Conservation (phyloP, 2,888 invertebrate species). For the Ormyrus pomaceus region DNA sequence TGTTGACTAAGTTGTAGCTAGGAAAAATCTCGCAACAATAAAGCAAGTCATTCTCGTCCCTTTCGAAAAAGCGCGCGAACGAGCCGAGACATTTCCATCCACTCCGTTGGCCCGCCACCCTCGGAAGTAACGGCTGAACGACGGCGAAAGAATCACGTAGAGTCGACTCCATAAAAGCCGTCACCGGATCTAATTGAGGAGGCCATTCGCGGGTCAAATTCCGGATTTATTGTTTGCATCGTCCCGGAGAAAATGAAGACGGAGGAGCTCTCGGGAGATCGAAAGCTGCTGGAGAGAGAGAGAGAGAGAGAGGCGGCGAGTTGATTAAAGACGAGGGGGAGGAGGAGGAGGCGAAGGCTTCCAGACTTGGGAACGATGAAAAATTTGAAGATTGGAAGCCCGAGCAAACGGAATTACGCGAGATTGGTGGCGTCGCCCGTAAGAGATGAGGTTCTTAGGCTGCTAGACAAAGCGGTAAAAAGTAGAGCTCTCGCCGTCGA, state of each 20-base stretch:
- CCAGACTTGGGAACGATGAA: conserved; percentile 11
- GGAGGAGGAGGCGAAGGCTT: neutral
- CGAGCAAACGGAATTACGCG: neutral
- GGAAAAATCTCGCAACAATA: too few relatives aligned
- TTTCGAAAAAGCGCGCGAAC: too few relatives aligned
- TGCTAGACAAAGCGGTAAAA: neutral
- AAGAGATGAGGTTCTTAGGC: conserved; percentile 4
- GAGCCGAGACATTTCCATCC: too few relatives aligned
- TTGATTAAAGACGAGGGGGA: conserved; percentile 17
- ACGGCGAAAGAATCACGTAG: conserved; percentile 43
- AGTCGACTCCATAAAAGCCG: conserved; percentile 35
- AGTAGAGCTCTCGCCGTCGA: neutral
- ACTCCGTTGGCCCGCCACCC: neutral
- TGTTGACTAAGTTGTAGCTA: too few relatives aligned
- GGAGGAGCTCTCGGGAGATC: conserved; percentile 22
- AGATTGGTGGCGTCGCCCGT: neutral
- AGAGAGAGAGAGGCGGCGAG: neutral
- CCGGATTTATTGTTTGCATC: neutral
- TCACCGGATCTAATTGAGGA: conserved; percentile 44
- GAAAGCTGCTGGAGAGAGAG: neutral
- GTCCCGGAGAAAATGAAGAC: conserved; percentile 26
- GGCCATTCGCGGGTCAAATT: neutral
- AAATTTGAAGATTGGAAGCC: conserved; percentile 20
- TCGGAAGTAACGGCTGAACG: neutral
- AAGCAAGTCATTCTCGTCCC: too few relatives aligned